A percentile compares a stretch with the other conserved stretches of the same genome.
These are phyloP conservation scores for Platycercus adscitus DNA, from an alignment of 2,113 vertebrate species.

Conservation along the genomic window DNA sequence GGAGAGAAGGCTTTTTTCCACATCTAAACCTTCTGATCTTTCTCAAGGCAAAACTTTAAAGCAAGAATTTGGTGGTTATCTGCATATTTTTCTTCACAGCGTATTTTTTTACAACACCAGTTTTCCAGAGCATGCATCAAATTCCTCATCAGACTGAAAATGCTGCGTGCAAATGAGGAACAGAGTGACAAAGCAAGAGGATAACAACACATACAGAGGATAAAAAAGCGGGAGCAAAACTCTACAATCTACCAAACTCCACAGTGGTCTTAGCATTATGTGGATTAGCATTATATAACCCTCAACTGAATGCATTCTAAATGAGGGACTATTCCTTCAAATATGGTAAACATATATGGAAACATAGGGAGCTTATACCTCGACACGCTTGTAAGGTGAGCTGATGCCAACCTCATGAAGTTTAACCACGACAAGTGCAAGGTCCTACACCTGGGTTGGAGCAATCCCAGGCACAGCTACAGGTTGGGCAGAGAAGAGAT, in stretches of 20 bases:
- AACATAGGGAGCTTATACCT: too few species aligned
- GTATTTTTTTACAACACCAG: background rate
- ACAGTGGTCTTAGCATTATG: background rate
- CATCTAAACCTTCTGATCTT: background rate
- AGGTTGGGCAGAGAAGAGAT: too few species aligned
- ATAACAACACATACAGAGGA: background rate
- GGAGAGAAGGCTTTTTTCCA: background rate
- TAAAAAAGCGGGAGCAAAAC: conserved; percentile 13
- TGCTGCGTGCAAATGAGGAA: background rate
- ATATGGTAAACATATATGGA: background rate
- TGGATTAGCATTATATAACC: accelerated
- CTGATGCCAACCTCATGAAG: too few species aligned
- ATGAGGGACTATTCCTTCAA: background rate
- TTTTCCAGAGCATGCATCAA: background rate
- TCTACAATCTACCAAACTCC: background rate
- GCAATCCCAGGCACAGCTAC: too few species aligned
- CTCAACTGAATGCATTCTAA: background rate
- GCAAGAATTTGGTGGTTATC: background rate
- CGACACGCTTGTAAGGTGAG: too few species aligned
- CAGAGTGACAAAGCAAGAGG: background rate
- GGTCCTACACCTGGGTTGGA: too few species aligned
- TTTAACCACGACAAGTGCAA: too few species aligned
- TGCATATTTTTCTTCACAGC: background rate
- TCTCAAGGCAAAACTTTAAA: background rate
- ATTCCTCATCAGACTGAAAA: conserved; percentile 17